Percentiles rank a stretch among this genome's conserved stretches.
Conservation (phyloP, 1,140 invertebrate species). For the Drosophila melanogaster region Release_6_plus_ISO1_MT NT_033777.3:20398001-20398500, state of each 20-base stretch:
- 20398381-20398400: background rate
- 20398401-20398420: background rate
- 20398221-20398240: no score
- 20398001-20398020: slow-evolving; percentile 28
- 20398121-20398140: slow-evolving; percentile 1
- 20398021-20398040: slow-evolving; percentile 47
- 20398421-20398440: background rate
- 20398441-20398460: slow-evolving; percentile 24
- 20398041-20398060: slow-evolving; percentile 52
- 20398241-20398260: no score
- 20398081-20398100: slow-evolving; percentile 27
- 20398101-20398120: slow-evolving; percentile 14
- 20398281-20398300: no score
- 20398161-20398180: background rate
- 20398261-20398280: no score
- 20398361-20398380: background rate
- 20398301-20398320: no score
- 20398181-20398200: no score
- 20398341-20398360: background rate
- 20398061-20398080: slow-evolving; percentile 11
- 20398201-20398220: no score
- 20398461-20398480: background rate
- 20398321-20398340: no score
- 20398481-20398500: slow-evolving; percentile 22
- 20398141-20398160: slow-evolving; percentile 3